Conservation (phyloP, 2,888 invertebrate genomes). For the Trissoscelio sp. region DNA sequence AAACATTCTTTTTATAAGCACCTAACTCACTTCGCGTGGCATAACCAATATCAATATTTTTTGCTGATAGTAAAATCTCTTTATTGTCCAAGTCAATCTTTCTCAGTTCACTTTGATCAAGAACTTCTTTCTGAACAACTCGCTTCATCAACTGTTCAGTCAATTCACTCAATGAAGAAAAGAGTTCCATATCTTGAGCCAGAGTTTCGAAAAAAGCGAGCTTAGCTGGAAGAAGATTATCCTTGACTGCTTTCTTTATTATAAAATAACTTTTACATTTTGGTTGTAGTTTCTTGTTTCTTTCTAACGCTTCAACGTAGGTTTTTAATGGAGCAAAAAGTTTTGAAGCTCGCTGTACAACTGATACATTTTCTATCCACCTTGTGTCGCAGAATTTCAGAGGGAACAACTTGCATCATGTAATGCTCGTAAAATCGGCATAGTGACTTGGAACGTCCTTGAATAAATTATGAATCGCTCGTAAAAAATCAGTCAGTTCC, state of each 20-base stretch:
- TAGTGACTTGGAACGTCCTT: slow-evolving; percentile 64
- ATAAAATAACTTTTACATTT: slow-evolving; percentile 59
- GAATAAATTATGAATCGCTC: slow-evolving; percentile 22
- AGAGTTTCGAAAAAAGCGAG: slow-evolving; percentile 66
- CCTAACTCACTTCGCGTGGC: too few relatives aligned
- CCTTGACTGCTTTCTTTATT: slow-evolving; percentile 31
- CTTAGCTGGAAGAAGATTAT: slow-evolving; percentile 59
- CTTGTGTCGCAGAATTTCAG: slow-evolving; percentile 38
- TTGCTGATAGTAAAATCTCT: too few relatives aligned
- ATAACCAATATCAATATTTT: too few relatives aligned
- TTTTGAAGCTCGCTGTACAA: slow-evolving; percentile 25
- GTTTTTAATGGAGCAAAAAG: slow-evolving; percentile 63
- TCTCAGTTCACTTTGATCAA: too few relatives aligned
- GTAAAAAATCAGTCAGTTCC: slow-evolving; percentile 18
- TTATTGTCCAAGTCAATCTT: too few relatives aligned
- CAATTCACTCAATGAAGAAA: slow-evolving; percentile 44
- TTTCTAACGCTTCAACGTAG: slow-evolving; percentile 47
- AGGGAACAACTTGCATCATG: slow-evolving; percentile 29
- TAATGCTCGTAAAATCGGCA: slow-evolving; percentile 41
- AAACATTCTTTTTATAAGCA: too few relatives aligned
- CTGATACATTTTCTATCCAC: slow-evolving; percentile 38
- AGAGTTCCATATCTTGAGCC: slow-evolving; percentile 64
- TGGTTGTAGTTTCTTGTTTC: slow-evolving; percentile 32
- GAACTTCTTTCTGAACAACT: background rate
- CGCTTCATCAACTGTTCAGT: too few relatives aligned